Evolutionary conservation across 2,888 invertebrate genomes (phyloP).

Genomic region (Temnothorax ravouxi): DNA sequence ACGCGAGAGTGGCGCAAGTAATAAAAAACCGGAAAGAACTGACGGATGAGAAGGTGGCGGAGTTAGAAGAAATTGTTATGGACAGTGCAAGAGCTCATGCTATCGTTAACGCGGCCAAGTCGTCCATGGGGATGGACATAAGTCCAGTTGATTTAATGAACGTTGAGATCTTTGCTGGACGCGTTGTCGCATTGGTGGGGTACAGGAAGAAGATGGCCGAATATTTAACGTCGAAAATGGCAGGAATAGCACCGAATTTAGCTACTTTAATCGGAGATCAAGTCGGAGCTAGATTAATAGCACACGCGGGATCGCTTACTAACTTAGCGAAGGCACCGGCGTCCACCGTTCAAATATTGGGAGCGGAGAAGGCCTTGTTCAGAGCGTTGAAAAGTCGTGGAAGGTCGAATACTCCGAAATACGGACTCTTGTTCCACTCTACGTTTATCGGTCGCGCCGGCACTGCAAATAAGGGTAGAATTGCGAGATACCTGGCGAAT

Average conservation of each 20-base stretch:
- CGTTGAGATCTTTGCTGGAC: conserved; percentile 96
- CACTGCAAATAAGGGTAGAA: conserved; percentile 97
- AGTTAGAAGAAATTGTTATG: conserved; percentile 95
- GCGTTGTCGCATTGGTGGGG: conserved; percentile 96
- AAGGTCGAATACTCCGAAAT: conserved; percentile 95
- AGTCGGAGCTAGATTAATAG: conserved; percentile 98
- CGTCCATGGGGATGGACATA: conserved; percentile 99
- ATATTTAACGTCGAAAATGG: conserved; percentile 97
- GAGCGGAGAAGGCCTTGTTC: conserved; percentile 99
- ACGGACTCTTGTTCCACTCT: conserved; percentile 98
- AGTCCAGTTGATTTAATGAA: conserved; percentile 97
- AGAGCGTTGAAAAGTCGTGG: conserved; percentile 97
- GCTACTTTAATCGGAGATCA: conserved; percentile 98
- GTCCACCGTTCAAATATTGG: conserved; percentile 98
- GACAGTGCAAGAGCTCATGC: conserved; percentile 96
- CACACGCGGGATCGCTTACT: conserved; percentile 99
- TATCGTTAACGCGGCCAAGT: conserved; percentile 96
- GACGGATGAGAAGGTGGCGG: conserved; percentile 93
- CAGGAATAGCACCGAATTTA: conserved; percentile 97
- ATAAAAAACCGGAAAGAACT: conserved; percentile 96
- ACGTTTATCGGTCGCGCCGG: conserved; percentile 99
- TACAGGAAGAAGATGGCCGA: conserved; percentile 93
- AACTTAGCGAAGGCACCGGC: conserved; percentile 99
- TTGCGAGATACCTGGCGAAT: conserved; percentile 98
- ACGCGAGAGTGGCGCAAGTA: conserved; percentile 93